These are phyloP conservation scores for Nipponacmea schrenckii DNA, from an alignment of 2,888 invertebrate genomes.

Conservation along the genomic window DNA sequence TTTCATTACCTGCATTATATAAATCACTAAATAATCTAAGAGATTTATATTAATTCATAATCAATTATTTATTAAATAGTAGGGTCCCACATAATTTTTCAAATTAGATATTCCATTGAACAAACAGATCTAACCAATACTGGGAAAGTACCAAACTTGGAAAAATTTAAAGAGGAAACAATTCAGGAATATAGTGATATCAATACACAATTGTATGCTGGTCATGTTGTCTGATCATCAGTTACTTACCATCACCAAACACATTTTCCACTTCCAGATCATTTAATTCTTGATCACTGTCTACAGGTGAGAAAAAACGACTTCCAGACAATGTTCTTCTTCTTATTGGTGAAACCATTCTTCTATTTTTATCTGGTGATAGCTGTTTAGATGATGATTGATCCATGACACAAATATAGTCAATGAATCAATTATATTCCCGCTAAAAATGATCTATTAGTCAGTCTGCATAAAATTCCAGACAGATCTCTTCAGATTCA, in stretches of 20 bases:
- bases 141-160: too few relatives aligned
- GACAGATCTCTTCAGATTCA: too few relatives aligned
- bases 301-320: slow-evolving; percentile 52
- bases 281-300: slow-evolving; percentile 55
- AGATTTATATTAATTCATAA: slow-evolving; percentile 55
- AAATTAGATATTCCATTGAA: too few relatives aligned
- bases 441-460: too few relatives aligned
- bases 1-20: neutral
- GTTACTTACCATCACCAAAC: slow-evolving; percentile 49
- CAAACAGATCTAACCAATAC: too few relatives aligned
- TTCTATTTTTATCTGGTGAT: slow-evolving; percentile 36
- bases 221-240: too few relatives aligned
- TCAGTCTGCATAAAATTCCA: too few relatives aligned
- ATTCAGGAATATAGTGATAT: too few relatives aligned
- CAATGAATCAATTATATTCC: too few relatives aligned
- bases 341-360: slow-evolving; percentile 40
- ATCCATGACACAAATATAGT: neutral
- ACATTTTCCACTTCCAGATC: slow-evolving; percentile 60
- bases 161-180: too few relatives aligned
- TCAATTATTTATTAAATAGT: slow-evolving; percentile 54
- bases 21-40: slow-evolving; percentile 47
- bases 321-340: slow-evolving; percentile 27
- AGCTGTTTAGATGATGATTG: slow-evolving; percentile 15
- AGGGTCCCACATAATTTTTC: too few relatives aligned
- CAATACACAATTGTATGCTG: too few relatives aligned